Conservation (phyloP, 92 coral and sea anemone species). For the Palythoa grandiflora region DNA sequence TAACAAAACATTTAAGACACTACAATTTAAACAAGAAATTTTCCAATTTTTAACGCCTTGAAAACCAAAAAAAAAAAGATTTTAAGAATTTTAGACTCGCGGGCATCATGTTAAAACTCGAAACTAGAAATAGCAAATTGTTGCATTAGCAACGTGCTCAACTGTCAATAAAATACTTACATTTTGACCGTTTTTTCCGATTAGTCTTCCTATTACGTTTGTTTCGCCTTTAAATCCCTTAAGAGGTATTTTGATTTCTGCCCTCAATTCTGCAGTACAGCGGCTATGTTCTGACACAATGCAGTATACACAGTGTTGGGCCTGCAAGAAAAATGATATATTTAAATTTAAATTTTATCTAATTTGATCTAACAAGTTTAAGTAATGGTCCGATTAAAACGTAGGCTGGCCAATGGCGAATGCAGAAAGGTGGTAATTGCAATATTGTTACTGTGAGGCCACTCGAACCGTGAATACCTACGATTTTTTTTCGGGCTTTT, state of each 20-base stretch:
- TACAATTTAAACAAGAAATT: no score
- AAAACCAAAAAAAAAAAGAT: no score
- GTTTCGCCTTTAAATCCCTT: slow-evolving; percentile 84
- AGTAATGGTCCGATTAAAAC: no score
- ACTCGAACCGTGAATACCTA: no score
- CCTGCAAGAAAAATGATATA: slow-evolving; percentile 52
- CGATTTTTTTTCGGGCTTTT: no score
- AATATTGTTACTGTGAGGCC: no score
- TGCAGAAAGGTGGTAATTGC: no score
- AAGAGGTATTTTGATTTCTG: slow-evolving; percentile 83
- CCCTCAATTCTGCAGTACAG: slow-evolving; percentile 81
- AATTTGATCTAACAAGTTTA: neutral
- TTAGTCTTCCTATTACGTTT: slow-evolving; percentile 89
- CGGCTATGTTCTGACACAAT: slow-evolving; percentile 92
- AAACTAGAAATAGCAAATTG: neutral
- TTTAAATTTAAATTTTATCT: no score
- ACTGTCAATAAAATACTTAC: slow-evolving; percentile 55
- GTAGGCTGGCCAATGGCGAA: no score
- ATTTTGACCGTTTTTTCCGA: slow-evolving; percentile 92
- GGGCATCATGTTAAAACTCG: neutral
- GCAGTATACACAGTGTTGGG: slow-evolving; percentile 93
- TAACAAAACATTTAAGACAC: no score
- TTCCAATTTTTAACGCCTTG: neutral
- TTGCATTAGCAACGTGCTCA: neutral
- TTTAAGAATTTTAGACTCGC: no score